Evolutionary conservation across 1,140 invertebrate genomes (phyloP).

Genomic region (Zaprionus nigranus): DNA sequence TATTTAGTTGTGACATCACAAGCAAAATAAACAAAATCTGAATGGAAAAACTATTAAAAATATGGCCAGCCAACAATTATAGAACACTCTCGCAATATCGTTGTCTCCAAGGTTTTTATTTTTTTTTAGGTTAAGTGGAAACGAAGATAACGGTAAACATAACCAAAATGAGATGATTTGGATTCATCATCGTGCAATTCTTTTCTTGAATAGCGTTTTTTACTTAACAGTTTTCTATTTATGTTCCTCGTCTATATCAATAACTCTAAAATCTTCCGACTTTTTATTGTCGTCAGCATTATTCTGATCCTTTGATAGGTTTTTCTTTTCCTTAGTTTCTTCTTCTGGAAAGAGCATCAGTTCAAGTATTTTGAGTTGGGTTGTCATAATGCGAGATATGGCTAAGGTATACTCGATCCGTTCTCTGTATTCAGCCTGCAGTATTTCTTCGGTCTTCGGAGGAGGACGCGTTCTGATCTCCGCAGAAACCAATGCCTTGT

Average conservation of each 20-base stretch:
- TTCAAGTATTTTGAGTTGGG: conserved; percentile 57
- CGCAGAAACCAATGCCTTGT: neutral
- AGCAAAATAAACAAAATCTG: conserved; percentile 25
- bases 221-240: neutral
- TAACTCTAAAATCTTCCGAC: no score
- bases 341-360: conserved; percentile 28
- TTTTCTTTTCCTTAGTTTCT: neutral
- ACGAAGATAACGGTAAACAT: neutral
- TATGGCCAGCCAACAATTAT: conserved; percentile 24
- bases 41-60: conserved; percentile 27
- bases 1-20: conserved; percentile 68
- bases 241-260: no score
- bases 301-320: neutral
- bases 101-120: neutral
- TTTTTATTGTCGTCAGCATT: no score
- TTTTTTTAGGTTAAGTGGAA: neutral
- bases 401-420: conserved; percentile 30
- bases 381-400: conserved; percentile 36
- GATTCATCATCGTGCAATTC: neutral
- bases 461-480: neutral
- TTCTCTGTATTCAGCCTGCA: conserved; percentile 41
- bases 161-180: neutral
- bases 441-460: conserved; percentile 14
- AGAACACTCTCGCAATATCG: no score
- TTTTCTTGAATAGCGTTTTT: neutral